Percentiles rank a stretch among this genome's conserved stretches.
Conservation (phyloP, 2,797 vertebrate species). For the Acanthurus leucopareius region DNA sequence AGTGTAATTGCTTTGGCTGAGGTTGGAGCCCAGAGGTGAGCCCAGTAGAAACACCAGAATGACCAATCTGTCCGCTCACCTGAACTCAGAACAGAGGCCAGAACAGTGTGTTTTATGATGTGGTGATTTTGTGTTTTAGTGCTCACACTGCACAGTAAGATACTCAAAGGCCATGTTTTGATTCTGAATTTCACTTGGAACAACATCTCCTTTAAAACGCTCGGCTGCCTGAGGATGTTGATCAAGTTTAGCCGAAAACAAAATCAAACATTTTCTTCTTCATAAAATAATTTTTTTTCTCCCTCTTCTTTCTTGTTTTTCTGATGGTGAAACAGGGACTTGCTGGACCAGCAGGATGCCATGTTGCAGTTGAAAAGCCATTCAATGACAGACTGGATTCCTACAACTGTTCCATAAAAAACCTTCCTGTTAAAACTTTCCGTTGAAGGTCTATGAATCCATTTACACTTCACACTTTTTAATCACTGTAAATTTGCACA, state of each 20-base stretch:
- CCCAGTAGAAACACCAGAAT: conserved; percentile 33
- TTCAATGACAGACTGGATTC: conserved; percentile 14
- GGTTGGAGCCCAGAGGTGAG: conserved; percentile 62
- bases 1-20: conserved; percentile 69
- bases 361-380: background rate
- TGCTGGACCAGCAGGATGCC: background rate
- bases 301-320: background rate
- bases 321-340: background rate
- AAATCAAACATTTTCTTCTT: conserved; percentile 8
- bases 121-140: background rate
- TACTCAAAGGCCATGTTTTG: background rate
- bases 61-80: conserved; percentile 34
- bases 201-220: background rate
- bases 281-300: background rate
- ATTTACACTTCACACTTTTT: conserved; percentile 17
- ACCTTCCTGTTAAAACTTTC: background rate
- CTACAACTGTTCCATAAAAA: conserved; percentile 12
- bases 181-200: background rate
- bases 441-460: conserved; percentile 3
- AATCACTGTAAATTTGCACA: conserved; percentile 33
- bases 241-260: conserved; percentile 8
- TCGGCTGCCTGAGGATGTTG: background rate
- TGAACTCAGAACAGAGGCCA: conserved; percentile 18
- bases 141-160: background rate
- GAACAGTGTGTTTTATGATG: conserved; percentile 8